Percentiles rank a stretch among this genome's conserved stretches.
Evolutionary conservation across 2,888 invertebrate genomes (phyloP).

Genomic region (Machimus rusticus): DNA sequence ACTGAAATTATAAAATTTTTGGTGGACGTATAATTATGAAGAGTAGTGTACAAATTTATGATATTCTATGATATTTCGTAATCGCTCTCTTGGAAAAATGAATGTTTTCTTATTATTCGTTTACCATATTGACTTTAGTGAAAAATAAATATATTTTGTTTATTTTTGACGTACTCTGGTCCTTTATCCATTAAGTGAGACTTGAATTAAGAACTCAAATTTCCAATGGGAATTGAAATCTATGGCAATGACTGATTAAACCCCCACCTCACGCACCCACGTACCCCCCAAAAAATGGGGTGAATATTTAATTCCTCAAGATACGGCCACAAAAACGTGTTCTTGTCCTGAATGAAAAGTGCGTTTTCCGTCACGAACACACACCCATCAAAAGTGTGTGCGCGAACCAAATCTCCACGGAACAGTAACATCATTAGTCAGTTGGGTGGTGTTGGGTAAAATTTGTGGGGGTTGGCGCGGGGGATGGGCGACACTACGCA

Average conservation of each 20-base stretch:
- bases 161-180: no score
- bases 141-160: neutral
- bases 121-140: no score
- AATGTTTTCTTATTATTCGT: no score
- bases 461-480: neutral
- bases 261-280: neutral
- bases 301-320: constrained; percentile 11
- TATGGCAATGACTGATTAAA: neutral
- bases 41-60: no score
- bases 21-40: no score
- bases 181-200: neutral
- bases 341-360: constrained; percentile 22
- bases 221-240: neutral
- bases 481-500: neutral
- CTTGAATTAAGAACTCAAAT: neutral
- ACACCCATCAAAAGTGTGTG: neutral
- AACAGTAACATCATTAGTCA: constrained; percentile 35
- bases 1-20: no score
- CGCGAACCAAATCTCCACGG: neutral
- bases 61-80: no score
- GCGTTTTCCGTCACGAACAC: neutral
- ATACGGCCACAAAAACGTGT: neutral
- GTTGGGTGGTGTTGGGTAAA: neutral
- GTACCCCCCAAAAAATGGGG: neutral
- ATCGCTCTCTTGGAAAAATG: no score